Evolutionary conservation across 2,113 vertebrate species (phyloP).

Genomic region (Python bivittatus): DNA sequence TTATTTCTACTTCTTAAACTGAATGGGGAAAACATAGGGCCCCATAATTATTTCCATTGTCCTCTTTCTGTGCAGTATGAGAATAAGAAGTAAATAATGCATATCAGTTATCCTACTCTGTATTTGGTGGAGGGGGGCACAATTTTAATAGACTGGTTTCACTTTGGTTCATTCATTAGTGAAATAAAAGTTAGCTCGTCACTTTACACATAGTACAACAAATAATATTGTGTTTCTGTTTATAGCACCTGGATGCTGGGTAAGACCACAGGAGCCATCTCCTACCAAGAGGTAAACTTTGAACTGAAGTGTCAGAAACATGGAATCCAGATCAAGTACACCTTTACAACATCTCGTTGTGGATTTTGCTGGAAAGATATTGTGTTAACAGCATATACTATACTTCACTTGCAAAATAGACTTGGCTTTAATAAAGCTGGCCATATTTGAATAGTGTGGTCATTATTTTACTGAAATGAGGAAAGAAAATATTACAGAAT

Average conservation of each 20-base stretch:
- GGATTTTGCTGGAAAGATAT: neutral
- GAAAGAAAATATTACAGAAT: neutral
- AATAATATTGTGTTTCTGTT: neutral
- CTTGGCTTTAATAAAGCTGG: neutral
- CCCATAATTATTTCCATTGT: neutral
- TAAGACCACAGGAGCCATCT: conserved; percentile 60
- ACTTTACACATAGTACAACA: neutral
- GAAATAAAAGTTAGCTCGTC: neutral
- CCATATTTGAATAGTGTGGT: neutral
- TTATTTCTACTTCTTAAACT: neutral
- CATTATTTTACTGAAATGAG: neutral
- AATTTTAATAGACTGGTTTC: neutral
- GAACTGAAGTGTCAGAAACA: conserved; percentile 8
- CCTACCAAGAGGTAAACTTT: conserved; percentile 60
- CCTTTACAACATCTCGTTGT: neutral
- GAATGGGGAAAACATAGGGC: neutral
- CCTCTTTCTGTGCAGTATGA: neutral
- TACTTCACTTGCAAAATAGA: neutral
- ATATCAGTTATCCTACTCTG: neutral
- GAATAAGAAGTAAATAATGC: neutral
- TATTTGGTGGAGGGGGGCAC: neutral
- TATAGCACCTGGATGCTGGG: conserved; percentile 53
- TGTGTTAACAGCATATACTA: neutral
- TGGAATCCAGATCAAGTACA: conserved; percentile 24
- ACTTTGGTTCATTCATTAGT: neutral